Conservation (phyloP, 2,888 invertebrate genomes). For the Trachelus tabidus region DNA sequence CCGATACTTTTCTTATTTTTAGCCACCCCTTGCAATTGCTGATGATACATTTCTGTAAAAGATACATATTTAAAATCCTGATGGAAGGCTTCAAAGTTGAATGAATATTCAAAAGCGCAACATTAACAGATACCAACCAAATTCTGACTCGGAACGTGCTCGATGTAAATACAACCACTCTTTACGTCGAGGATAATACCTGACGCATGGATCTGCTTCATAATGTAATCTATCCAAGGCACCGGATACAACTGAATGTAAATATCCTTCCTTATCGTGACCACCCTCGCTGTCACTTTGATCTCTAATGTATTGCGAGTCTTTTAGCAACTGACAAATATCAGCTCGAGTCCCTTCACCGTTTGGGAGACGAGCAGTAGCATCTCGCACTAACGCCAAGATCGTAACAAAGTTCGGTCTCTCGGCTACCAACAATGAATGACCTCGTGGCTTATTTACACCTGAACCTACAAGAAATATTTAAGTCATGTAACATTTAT, state of each 20-base stretch:
- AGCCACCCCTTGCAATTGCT: conserved; percentile 74
- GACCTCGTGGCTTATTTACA: conserved; percentile 80
- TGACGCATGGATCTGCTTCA: conserved; percentile 92
- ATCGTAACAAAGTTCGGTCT: conserved; percentile 93
- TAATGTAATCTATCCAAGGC: conserved; percentile 91
- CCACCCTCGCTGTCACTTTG: conserved; percentile 56
- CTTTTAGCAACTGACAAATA: conserved; percentile 87
- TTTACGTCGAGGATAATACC: conserved; percentile 90
- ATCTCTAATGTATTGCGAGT: conserved; percentile 75
- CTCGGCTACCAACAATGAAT: conserved; percentile 82
- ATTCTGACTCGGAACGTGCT: conserved; percentile 73
- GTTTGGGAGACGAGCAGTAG: conserved; percentile 92
- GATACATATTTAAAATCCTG: background rate
- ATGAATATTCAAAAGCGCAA: background rate
- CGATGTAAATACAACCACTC: conserved; percentile 97
- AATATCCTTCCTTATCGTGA: conserved; percentile 71
- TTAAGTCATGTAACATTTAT: background rate
- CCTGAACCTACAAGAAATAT: conserved; percentile 40
- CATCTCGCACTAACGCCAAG: conserved; percentile 90
- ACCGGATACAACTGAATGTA: conserved; percentile 88
- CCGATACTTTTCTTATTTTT: conserved; percentile 68
- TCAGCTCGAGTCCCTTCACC: conserved; percentile 94
- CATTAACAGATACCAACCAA: conserved; percentile 66
- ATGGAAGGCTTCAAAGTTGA: background rate
- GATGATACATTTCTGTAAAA: conserved; percentile 73